phyloP scores from a whole-genome alignment of 1,140 invertebrate species.

The Drosophila pruinosa region DNA sequence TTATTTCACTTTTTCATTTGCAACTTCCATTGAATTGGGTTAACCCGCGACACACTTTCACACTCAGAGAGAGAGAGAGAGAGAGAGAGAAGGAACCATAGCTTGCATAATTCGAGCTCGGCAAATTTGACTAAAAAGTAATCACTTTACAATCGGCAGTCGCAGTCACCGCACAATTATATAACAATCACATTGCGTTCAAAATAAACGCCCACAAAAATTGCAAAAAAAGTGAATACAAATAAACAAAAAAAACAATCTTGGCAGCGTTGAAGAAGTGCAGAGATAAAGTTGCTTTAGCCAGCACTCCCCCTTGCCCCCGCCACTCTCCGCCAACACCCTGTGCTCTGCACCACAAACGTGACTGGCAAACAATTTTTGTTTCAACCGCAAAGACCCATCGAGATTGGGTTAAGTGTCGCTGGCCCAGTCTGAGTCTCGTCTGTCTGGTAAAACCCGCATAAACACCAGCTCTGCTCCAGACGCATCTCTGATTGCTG shows the following conservation, averaged over 20 bases:
- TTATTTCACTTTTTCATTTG: slow-evolving; percentile 39
- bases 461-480: slow-evolving; percentile 25
- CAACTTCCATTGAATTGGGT: slow-evolving; percentile 22
- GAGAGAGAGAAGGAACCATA: neutral
- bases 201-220: slow-evolving; percentile 66
- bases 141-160: slow-evolving; percentile 43
- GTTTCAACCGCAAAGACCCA: slow-evolving; percentile 62
- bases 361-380: slow-evolving; percentile 73
- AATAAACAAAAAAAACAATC: slow-evolving; percentile 15
- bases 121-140: slow-evolving; percentile 61
- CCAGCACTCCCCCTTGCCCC: neutral
- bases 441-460: slow-evolving; percentile 40
- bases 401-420: slow-evolving; percentile 55
- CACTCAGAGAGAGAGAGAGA: neutral
- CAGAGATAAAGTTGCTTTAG: slow-evolving; percentile 50
- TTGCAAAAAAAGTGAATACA: slow-evolving; percentile 13
- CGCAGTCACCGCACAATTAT: slow-evolving; percentile 48
- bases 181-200: slow-evolving; percentile 65
- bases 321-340: neutral
- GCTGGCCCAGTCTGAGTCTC: neutral
- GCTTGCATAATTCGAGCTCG: slow-evolving; percentile 44
- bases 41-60: slow-evolving; percentile 49
- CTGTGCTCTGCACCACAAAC: slow-evolving; percentile 59
- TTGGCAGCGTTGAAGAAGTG: slow-evolving; percentile 48
- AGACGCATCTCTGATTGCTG: neutral